These are phyloP conservation scores for Cyprinodon variegatus DNA, from an alignment of 2,113 vertebrate species.

Conservation along the genomic window DNA sequence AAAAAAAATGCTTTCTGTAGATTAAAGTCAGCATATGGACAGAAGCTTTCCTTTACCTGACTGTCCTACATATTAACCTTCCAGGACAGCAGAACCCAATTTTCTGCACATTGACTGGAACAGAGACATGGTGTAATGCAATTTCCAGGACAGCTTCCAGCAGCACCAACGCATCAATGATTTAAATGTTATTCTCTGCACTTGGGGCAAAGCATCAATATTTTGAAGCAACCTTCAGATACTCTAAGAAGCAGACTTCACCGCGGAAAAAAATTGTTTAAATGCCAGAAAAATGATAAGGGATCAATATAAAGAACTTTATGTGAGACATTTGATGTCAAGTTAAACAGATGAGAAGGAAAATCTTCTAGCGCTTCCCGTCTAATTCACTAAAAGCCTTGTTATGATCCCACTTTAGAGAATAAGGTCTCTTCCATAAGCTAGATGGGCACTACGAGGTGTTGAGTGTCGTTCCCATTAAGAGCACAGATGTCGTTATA, in stretches of 20 bases:
- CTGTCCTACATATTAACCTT: too few relatives aligned
- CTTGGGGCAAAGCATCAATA: slow-evolving; percentile 33
- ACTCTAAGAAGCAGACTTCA: slow-evolving; percentile 13
- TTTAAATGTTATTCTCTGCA: slow-evolving; percentile 45
- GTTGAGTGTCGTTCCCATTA: slow-evolving; percentile 49
- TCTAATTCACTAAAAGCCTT: slow-evolving; percentile 56
- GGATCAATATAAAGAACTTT: neutral
- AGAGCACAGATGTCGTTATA: slow-evolving; percentile 58
- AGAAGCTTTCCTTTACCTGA: too few relatives aligned
- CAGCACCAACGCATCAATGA: slow-evolving; percentile 9
- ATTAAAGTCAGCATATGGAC: too few relatives aligned
- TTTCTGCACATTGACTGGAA: neutral
- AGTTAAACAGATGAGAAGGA: slow-evolving; percentile 6
- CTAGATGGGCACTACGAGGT: slow-evolving; percentile 11
- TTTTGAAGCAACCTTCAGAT: slow-evolving; percentile 26
- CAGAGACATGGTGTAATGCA: slow-evolving; percentile 15
- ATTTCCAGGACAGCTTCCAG: slow-evolving; percentile 32
- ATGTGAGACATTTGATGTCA: slow-evolving; percentile 7
- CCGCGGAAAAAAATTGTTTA: slow-evolving; percentile 13
- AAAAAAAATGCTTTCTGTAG: too few relatives aligned
- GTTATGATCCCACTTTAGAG: slow-evolving; percentile 34
- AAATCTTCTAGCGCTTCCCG: slow-evolving; percentile 32
- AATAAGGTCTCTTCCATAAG: slow-evolving; percentile 8
- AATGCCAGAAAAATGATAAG: slow-evolving; percentile 8
- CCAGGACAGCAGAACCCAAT: too few relatives aligned